These are phyloP conservation scores for Chloroclysta siterata DNA, from an alignment of 2,888 invertebrate species.

Conservation along the genomic window DNA sequence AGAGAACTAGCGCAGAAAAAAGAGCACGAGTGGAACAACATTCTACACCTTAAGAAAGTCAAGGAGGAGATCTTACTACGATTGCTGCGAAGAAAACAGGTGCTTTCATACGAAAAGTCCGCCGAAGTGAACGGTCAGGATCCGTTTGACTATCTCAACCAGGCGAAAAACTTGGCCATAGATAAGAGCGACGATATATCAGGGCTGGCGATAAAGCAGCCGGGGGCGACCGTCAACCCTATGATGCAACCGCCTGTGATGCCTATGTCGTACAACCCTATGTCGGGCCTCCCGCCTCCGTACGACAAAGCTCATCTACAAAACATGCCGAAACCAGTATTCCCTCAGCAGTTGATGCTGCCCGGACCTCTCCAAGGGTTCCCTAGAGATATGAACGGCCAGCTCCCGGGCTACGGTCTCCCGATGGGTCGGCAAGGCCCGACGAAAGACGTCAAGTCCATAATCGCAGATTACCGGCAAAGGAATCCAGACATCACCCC, in stretches of 20 bases:
- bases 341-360: conserved; percentile 74
- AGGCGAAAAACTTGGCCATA: conserved; percentile 74
- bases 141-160: conserved; percentile 76
- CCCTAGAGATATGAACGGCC: conserved; percentile 83
- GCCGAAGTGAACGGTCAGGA: conserved; percentile 73
- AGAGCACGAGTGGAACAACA: conserved; percentile 94
- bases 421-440: conserved; percentile 89
- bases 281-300: conserved; percentile 75
- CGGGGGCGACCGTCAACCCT: conserved; percentile 61
- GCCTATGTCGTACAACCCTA: conserved; percentile 72
- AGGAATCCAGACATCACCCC: conserved; percentile 90
- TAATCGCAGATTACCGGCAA: conserved; percentile 92
- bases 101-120: conserved; percentile 80
- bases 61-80: conserved; percentile 92
- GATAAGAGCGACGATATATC: conserved; percentile 81
- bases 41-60: conserved; percentile 91
- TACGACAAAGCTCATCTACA: conserved; percentile 79
- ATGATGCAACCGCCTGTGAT: conserved; percentile 70
- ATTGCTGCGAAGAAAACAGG: conserved; percentile 88
- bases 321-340: conserved; percentile 74
- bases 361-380: conserved; percentile 72
- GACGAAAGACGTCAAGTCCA: conserved; percentile 92
- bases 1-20: conserved; percentile 91
- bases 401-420: conserved; percentile 82
- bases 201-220: conserved; percentile 72